Evolutionary conservation across 2,888 invertebrate species (phyloP), one percentile per base, ranked within the genome.

Genomic region (Brachyopa scutellaris): DNA sequence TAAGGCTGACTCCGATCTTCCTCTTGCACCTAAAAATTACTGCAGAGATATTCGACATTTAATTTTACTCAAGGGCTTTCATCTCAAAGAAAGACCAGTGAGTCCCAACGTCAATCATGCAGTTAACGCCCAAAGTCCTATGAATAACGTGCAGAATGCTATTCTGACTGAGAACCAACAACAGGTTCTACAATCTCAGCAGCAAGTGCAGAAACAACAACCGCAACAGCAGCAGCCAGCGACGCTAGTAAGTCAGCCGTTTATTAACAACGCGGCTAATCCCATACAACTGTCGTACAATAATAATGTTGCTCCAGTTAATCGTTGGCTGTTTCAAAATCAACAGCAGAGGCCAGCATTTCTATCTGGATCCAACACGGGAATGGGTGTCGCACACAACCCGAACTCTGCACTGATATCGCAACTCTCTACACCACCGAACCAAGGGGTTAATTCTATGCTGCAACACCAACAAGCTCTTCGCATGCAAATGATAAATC

Each of bases 31-130:
- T 9, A 96, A 98, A 89, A 97, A 97, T 89, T 98, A 97, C 88
- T 97, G 97, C 0, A 96, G 97, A 90, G 97, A 97, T 89, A 94
- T 95, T 0, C 91, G 96, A 4, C 96, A 97, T 90, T 91, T 96
- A 72, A 95, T 97, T 1, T 91, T 97, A 6, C 90, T 95, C 0
- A 94, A 94, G 88, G 95, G 95, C 4, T 95, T 92, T 87, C 93
- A 94, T 86, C 88, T 94, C 5, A 94, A 94, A 86, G 94, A 94
- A 86, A 91, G 94, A n/a, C 94, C 94, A 0, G 92, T 94, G 5
- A 94, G 94, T 88, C 94, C 90, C 0, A 90, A 88, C 40, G 85
- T 87, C 42, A 89, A 88, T 2, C 85, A 78, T 2, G 84, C 72
- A 11, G 83, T 62, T 2, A 73, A 61, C 9, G 40, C 61, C 1